Conservation (phyloP, 2,888 invertebrate species). For the Limnephilus lunatus region DNA sequence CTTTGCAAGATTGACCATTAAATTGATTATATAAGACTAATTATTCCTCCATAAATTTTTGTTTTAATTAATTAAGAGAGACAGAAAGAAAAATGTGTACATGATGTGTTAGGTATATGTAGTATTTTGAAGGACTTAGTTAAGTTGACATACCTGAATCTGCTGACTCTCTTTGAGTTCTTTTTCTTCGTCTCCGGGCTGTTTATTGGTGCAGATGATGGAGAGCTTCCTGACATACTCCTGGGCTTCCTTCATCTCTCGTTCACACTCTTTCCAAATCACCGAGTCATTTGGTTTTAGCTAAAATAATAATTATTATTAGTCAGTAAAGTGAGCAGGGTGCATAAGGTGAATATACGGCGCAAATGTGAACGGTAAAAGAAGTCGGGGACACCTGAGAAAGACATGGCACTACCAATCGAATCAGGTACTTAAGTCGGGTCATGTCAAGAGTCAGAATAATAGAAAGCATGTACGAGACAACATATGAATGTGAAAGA, state of each 20-base stretch:
- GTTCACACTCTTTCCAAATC: conserved; percentile 89
- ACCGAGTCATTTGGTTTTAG: conserved; percentile 90
- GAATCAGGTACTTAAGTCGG: no score
- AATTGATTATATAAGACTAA: no score
- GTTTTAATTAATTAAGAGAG: no score
- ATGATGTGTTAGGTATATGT: neutral
- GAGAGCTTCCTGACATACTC: conserved; percentile 93
- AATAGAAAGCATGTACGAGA: no score
- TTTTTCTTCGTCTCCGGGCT: conserved; percentile 85
- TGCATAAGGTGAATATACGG: no score
- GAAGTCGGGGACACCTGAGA: no score
- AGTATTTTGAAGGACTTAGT: neutral
- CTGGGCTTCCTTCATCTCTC: conserved; percentile 88
- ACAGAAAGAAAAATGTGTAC: no score
- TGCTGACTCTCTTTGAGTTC: conserved; percentile 84
- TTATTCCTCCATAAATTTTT: neutral
- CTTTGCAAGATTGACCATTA: no score
- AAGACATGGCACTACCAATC: no score
- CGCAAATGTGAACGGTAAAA: no score
- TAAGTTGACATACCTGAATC: conserved; percentile 71
- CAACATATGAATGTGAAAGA: no score
- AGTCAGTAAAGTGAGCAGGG: neutral
- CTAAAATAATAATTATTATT: conserved; percentile 72
- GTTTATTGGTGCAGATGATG: conserved; percentile 88
- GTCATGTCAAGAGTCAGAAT: no score